phyloP scores from a whole-genome alignment of 2,113 vertebrate genomes.

The Osmerus mordax region DNA sequence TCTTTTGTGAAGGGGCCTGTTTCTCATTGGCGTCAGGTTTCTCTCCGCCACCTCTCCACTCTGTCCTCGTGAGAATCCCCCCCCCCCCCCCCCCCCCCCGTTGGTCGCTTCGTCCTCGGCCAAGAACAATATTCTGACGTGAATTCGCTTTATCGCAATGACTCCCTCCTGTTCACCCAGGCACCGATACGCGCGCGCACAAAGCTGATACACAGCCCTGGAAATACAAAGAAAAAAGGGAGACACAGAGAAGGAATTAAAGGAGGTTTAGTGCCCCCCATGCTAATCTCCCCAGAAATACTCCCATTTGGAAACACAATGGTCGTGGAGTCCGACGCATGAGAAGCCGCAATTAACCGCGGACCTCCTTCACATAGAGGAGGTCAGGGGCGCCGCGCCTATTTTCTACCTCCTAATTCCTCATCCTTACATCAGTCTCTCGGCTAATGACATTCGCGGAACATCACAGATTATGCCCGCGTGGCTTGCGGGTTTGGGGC shows the following conservation, averaged over 20 bases:
- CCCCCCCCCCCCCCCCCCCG: neutral
- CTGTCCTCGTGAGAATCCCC: conserved; percentile 26
- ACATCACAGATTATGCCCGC: neutral
- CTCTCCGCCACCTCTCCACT: conserved; percentile 34
- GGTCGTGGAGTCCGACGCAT: conserved; percentile 42
- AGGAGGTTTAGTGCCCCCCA: conserved; percentile 44
- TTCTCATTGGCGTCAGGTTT: conserved; percentile 20
- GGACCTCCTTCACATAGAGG: conserved; percentile 57
- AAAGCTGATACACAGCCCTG: conserved; percentile 47
- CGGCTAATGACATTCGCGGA: neutral
- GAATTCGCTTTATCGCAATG: conserved; percentile 37
- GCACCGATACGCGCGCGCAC: conserved; percentile 21
- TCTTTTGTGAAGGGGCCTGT: conserved; percentile 22
- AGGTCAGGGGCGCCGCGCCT: conserved; percentile 60
- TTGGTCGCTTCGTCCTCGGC: conserved; percentile 15
- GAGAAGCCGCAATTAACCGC: conserved; percentile 58
- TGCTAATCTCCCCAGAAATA: conserved; percentile 58
- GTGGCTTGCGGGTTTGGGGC: too few relatives aligned
- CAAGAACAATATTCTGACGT: conserved; percentile 48
- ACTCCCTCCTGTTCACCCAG: conserved; percentile 15
- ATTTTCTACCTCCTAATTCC: conserved; percentile 41
- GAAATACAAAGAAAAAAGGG: conserved; percentile 38
- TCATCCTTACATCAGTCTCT: conserved; percentile 2
- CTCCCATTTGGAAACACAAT: conserved; percentile 46
- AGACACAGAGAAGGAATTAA: conserved; percentile 49